Conservation (phyloP, 2,888 invertebrate species). For the Drosophila gaucha region DNA sequence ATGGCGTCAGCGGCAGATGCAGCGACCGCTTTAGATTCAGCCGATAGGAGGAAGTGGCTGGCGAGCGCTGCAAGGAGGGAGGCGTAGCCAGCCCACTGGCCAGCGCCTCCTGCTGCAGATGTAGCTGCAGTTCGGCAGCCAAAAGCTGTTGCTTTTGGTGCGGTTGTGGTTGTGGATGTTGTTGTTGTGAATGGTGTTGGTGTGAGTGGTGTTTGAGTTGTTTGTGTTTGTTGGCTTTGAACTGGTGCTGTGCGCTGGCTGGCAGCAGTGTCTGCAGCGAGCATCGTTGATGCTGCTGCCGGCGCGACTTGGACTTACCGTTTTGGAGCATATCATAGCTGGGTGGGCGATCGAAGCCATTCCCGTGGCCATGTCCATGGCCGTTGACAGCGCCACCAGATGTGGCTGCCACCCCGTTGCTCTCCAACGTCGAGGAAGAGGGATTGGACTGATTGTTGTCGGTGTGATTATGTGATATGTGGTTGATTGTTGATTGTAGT, state of each 20-base stretch:
- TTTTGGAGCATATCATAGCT: conserved; percentile 85
- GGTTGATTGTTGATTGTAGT: conserved; percentile 40
- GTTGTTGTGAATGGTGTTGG: conserved; percentile 45
- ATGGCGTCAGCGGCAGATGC: conserved; percentile 84
- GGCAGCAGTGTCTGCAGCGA: conserved; percentile 82
- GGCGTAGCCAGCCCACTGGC: conserved; percentile 70
- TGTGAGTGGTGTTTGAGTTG: conserved; percentile 70
- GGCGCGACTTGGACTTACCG: conserved; percentile 85
- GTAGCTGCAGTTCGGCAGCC: conserved; percentile 68
- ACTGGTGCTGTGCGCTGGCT: conserved; percentile 79
- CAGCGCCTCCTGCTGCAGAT: conserved; percentile 62
- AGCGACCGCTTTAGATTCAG: conserved; percentile 82
- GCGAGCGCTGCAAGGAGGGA: conserved; percentile 72
- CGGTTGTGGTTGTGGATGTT: conserved; percentile 48
- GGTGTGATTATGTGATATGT: conserved; percentile 29
- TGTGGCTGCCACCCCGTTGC: conserved; percentile 79
- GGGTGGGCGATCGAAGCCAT: conserved; percentile 75
- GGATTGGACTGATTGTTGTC: conserved; percentile 81
- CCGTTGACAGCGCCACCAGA: conserved; percentile 53
- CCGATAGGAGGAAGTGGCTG: conserved; percentile 82
- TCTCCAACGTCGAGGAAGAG: conserved; percentile 82
- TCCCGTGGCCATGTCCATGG: conserved; percentile 47
- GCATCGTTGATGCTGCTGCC: conserved; percentile 82
- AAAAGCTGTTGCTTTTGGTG: conserved; percentile 71
- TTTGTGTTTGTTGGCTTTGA: conserved; percentile 80